phyloP scores from a whole-genome alignment of 2,113 vertebrate species.

The Colaptes auratus region DNA sequence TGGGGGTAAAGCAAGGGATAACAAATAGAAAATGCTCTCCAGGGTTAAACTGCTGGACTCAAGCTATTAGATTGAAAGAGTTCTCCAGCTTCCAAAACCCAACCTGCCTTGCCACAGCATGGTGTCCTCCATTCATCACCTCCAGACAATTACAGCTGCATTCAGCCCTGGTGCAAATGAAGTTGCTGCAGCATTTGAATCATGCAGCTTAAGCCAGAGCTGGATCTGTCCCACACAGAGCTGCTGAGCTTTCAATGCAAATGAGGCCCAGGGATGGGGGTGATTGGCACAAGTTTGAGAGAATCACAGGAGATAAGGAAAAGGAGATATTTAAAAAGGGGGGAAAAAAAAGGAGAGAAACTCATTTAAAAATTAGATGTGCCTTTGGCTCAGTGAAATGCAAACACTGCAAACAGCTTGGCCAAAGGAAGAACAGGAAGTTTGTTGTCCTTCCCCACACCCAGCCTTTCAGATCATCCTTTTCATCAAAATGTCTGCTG shows the following conservation, averaged over 20 bases:
- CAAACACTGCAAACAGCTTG: fast-evolving
- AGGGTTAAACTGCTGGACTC: background rate
- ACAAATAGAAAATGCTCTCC: background rate
- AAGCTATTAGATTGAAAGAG: background rate
- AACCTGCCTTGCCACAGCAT: background rate
- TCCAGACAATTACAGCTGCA: background rate
- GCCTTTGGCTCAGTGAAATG: background rate
- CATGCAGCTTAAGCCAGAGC: background rate
- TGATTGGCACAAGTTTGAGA: background rate
- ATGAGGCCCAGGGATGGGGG: background rate
- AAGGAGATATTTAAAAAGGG: background rate
- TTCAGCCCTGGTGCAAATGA: background rate
- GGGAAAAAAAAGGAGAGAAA: too few species aligned
- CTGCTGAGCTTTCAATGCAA: background rate
- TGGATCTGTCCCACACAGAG: background rate
- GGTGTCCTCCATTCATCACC: background rate
- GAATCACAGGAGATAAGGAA: background rate
- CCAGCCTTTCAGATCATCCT: background rate
- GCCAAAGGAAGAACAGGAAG: background rate
- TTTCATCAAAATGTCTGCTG: background rate
- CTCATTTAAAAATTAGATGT: background rate
- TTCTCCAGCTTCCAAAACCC: background rate
- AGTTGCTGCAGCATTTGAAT: background rate
- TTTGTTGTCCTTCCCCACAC: background rate
- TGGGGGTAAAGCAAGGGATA: background rate